Conservation (phyloP, 2,797 vertebrate genomes). For the Botia almorhae region DNA sequence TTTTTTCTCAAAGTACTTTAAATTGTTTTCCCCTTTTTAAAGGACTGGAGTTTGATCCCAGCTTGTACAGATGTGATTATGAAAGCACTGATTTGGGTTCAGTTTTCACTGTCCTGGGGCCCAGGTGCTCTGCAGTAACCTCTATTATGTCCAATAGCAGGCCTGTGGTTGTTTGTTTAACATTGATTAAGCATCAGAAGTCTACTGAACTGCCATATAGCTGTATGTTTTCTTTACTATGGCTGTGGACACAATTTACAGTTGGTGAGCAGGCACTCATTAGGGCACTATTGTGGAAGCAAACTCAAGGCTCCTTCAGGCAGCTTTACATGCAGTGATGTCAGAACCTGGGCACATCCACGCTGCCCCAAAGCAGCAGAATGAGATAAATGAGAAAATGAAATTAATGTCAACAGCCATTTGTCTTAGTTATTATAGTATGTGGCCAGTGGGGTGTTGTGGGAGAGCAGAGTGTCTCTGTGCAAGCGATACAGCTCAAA, state of each 20-base stretch:
- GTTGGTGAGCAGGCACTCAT: constrained; percentile 54
- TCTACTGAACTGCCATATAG: constrained; percentile 51
- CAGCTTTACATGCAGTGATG: constrained; percentile 47
- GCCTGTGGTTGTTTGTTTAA: constrained; percentile 63
- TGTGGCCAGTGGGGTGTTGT: constrained; percentile 10
- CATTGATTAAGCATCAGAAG: constrained; percentile 57
- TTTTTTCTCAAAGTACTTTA: constrained; percentile 34
- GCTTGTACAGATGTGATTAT: constrained; percentile 52
- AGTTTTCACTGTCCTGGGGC: constrained; percentile 32
- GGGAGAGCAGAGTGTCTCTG: neutral
- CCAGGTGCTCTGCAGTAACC: constrained; percentile 36
- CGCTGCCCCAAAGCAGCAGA: constrained; percentile 8
- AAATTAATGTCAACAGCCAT: constrained; percentile 54
- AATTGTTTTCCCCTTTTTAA: constrained; percentile 35
- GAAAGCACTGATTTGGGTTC: constrained; percentile 35
- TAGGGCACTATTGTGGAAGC: constrained; percentile 45
- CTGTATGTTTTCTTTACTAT: constrained; percentile 26
- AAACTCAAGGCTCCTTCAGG: constrained; percentile 32
- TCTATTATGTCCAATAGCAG: constrained; percentile 54
- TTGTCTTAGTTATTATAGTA: constrained; percentile 54
- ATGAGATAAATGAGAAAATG: constrained; percentile 54
- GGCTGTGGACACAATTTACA: constrained; percentile 50
- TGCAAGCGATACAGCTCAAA: constrained; percentile 7
- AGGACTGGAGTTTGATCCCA: constrained; percentile 47
- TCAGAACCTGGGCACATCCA: constrained; percentile 30